phyloP scores from a whole-genome alignment of 1,140 invertebrate genomes.

The Ceratina calcarata region DNA sequence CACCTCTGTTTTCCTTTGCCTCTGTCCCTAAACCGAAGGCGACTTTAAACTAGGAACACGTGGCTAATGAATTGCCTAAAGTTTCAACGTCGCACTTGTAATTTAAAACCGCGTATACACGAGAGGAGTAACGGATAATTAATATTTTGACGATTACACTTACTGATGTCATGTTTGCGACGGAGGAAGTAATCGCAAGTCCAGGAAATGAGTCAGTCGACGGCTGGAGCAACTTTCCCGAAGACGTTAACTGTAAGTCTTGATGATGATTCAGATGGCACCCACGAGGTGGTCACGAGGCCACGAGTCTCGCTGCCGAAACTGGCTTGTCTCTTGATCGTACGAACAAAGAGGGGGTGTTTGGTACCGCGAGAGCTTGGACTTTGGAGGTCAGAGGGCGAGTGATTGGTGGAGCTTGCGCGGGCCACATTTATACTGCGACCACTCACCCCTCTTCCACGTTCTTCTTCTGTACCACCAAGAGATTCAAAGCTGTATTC shows the following conservation, averaged over 20 bases:
- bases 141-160: constrained; percentile 10
- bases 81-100: too few relatives aligned
- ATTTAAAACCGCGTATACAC: neutral
- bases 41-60: constrained; percentile 4
- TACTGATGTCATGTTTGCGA: constrained; percentile 40
- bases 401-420: constrained; percentile 76
- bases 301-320: constrained; percentile 44
- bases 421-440: constrained; percentile 72
- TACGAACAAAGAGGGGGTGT: constrained; percentile 39
- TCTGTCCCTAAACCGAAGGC: neutral
- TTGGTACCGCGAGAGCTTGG: constrained; percentile 60
- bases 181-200: neutral
- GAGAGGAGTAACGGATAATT: neutral
- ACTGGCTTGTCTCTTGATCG: constrained; percentile 1
- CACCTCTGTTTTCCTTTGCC: constrained; percentile 29
- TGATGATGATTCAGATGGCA: neutral
- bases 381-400: constrained; percentile 73
- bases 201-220: neutral
- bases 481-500: constrained; percentile 44
- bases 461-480: constrained; percentile 52
- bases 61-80: too few relatives aligned
- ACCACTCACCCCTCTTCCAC: constrained; percentile 44
- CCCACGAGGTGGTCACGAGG: constrained; percentile 41
- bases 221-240: too few relatives aligned
- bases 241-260: neutral